These are phyloP conservation scores for Drosophila kuntzei DNA, from an alignment of 2,888 invertebrate genomes.

Conservation along the genomic window DNA sequence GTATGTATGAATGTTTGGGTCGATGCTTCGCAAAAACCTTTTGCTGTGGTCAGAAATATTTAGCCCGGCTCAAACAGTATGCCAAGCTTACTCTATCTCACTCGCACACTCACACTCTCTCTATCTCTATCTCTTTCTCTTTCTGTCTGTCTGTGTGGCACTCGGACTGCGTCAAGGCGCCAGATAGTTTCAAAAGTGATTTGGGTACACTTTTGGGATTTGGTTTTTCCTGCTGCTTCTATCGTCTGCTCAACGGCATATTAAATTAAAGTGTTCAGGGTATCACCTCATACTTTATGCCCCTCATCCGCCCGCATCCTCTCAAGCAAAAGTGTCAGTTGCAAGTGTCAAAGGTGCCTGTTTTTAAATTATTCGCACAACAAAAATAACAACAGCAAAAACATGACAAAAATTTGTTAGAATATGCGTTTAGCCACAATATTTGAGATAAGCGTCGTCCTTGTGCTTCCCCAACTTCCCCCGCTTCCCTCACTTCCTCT, in stretches of 20 bases:
- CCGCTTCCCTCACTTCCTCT: not conserved
- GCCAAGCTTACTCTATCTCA: constrained; percentile 1
- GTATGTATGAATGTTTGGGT: constrained; percentile 55
- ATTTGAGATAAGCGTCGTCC: constrained; percentile 64
- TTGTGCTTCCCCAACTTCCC: constrained; percentile 14
- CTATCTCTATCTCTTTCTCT: constrained; percentile 7
- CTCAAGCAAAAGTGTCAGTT: constrained; percentile 71
- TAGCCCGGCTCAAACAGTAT: constrained; percentile 42
- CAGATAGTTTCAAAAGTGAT: constrained; percentile 82
- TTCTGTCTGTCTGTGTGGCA: constrained; percentile 30
- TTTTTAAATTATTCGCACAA: constrained; percentile 74
- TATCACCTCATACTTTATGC: constrained; percentile 55
- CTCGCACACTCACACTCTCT: constrained; percentile 10
- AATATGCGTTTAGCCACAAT: constrained; percentile 76
- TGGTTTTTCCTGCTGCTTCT: constrained; percentile 48
- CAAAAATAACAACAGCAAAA: constrained; percentile 46
- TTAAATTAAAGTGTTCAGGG: constrained; percentile 76
- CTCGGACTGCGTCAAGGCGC: constrained; percentile 67
- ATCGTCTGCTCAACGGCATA: constrained; percentile 73
- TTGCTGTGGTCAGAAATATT: constrained; percentile 71
- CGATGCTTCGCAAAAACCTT: constrained; percentile 55
- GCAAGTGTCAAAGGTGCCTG: constrained; percentile 81
- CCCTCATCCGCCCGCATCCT: not conserved
- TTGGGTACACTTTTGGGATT: constrained; percentile 80
- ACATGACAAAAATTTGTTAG: constrained; percentile 71